Evolutionary conservation across 1,140 invertebrate genomes (phyloP).

Genomic region (Pseudomyrmex dendroicus): DNA sequence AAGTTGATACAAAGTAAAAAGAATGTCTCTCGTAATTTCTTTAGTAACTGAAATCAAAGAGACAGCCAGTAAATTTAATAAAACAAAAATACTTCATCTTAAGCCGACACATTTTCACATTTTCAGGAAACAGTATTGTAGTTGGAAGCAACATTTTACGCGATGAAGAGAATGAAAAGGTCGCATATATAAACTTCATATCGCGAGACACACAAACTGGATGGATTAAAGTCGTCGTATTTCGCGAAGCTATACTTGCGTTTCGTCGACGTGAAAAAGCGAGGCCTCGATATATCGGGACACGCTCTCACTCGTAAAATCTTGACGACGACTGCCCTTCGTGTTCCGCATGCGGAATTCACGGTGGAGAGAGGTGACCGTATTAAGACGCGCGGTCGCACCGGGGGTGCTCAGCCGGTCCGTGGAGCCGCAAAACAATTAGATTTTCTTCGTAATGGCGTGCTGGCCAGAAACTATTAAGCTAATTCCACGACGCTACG

Average conservation of each 20-base stretch:
- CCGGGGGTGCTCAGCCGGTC: neutral
- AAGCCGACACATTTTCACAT: too few species aligned
- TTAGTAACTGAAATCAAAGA: too few species aligned
- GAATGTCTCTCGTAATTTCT: too few species aligned
- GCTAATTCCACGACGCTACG: slow-evolving; percentile 62
- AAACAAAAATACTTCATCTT: too few species aligned
- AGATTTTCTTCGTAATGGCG: slow-evolving; percentile 69
- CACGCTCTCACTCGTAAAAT: slow-evolving; percentile 65
- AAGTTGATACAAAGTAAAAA: too few species aligned
- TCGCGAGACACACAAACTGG: neutral
- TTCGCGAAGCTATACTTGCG: neutral
- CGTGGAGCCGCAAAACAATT: slow-evolving; percentile 61
- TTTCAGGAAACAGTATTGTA: neutral
- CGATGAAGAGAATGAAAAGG: neutral
- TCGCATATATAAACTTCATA: slow-evolving; percentile 22
- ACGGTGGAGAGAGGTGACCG: neutral
- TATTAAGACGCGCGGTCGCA: slow-evolving; percentile 40
- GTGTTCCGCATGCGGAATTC: slow-evolving; percentile 55
- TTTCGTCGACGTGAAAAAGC: neutral
- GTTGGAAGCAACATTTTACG: slow-evolving; percentile 43
- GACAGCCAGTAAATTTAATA: too few species aligned
- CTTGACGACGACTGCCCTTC: slow-evolving; percentile 52
- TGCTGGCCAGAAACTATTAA: slow-evolving; percentile 70
- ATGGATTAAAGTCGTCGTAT: neutral
- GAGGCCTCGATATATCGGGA: slow-evolving; percentile 19